Evolutionary conservation across 1,140 invertebrate genomes (phyloP).

Genomic region (Carposina sasakii): DNA sequence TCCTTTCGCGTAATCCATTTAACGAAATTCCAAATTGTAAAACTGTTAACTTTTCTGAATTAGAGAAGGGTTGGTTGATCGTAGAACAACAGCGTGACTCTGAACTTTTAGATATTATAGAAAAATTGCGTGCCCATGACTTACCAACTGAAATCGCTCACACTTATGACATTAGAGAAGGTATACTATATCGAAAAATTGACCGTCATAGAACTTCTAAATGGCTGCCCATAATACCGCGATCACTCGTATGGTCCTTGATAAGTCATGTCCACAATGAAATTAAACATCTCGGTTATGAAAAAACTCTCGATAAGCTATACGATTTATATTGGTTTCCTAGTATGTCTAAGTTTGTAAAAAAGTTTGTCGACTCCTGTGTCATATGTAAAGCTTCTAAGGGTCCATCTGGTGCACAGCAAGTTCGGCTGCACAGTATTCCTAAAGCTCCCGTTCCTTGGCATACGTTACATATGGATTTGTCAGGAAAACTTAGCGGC

Average conservation of each 20-base stretch:
- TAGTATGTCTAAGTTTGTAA: constrained; percentile 23
- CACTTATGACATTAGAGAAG: constrained; percentile 5
- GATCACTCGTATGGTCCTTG: constrained; percentile 1
- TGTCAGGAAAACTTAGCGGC: constrained; percentile 19
- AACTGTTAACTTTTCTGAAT: constrained; percentile 1
- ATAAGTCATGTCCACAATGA: constrained; percentile 19
- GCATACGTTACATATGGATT: constrained; percentile 20
- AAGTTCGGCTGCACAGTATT: constrained; percentile 14
- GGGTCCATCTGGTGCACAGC: constrained; percentile 4
- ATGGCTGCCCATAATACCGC: constrained; percentile 6
- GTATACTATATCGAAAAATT: constrained; percentile 6
- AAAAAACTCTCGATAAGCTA: constrained; percentile 24
- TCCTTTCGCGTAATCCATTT: background rate
- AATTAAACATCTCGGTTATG: constrained; percentile 19
- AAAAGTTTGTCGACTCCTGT: constrained; percentile 28
- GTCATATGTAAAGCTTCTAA: constrained; percentile 17
- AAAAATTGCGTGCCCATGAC: background rate
- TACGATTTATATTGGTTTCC: constrained; percentile 29
- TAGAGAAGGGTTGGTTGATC: background rate
- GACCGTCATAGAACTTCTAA: background rate
- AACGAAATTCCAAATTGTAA: background rate
- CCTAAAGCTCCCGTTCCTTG: constrained; percentile 6
- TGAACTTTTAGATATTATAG: background rate
- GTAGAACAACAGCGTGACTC: constrained; percentile 4
- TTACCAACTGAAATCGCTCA: background rate